Base-by-base conservation (phyloP, 2,888 invertebrate species). In the Tanytarsus gracilentus region DNA sequence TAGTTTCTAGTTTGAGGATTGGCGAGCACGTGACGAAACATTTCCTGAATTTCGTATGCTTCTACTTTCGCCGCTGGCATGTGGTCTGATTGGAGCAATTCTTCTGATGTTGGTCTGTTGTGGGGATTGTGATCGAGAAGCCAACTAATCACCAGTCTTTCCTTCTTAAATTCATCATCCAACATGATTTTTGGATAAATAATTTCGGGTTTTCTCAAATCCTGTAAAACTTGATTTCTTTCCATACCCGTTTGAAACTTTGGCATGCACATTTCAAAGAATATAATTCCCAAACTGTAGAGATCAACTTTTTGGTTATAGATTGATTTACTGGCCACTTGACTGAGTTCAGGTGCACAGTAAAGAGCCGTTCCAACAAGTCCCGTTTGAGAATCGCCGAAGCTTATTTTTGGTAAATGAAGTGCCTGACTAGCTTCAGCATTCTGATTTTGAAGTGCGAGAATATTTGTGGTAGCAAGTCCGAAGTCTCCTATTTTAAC, bases 401-500 rank as follows among this genome's bases (percentile, higher is more conserved):
- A 61, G 16, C n/a, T 55, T 14, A 40, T 9, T 14, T 55, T 39
- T 44, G 18, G n/a, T 23, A 11, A 11, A 23, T 23, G 18, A 2
- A 44, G 21, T 8, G 44, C 11, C 36, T 53, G 53, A 18, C 26
- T 39, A 7, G 18, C 8, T 6, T 21, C 36, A 9, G 9, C 3
- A 9, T n/a, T 66, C 59, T 71, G 69, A 7, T 69, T 63, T 63
- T 73, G 73, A 11, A 73, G 62, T 0, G 74, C 74, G 59, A 74
- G 75, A 55, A 84, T 79, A 65, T 81, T 84, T 0, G 88, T 89
- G 0, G 94, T 96, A 0, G 98, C 97, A 2, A 98, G 77, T 11
- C 98, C 98, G 72, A 98, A 98, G 74, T 98, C 98, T 9, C 97
- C 98, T 64, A 98, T 98, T 78, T 58, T 58, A 16, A 93, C 94